phyloP scores from a whole-genome alignment of 2,888 invertebrate genomes.

The Mythimna impura region DNA sequence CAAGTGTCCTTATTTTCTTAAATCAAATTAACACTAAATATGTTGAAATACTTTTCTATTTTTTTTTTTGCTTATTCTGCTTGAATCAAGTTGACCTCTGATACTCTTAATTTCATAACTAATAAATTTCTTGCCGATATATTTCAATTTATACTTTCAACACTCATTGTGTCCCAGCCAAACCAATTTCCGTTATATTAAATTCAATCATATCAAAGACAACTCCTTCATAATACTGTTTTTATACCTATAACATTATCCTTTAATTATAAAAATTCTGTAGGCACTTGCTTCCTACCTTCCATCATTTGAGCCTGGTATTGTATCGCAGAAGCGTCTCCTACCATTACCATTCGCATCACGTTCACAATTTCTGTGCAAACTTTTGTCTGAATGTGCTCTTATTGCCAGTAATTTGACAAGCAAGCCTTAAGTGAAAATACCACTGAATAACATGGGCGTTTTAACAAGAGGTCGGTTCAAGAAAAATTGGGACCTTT shows the following conservation, averaged over 20 bases:
- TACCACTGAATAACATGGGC: slow-evolving; percentile 4
- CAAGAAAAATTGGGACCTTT: background rate
- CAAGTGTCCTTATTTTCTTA: no score
- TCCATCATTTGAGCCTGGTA: slow-evolving; percentile 9
- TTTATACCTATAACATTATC: background rate
- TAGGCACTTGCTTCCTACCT: background rate
- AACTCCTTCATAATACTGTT: background rate
- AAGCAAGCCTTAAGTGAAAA: slow-evolving; percentile 29
- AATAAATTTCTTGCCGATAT: no score
- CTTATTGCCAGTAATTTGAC: slow-evolving; percentile 33
- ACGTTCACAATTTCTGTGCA: slow-evolving; percentile 52
- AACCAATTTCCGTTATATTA: no score
- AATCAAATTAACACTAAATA: no score
- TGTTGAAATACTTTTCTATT: no score
- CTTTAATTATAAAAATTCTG: background rate
- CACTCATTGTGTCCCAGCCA: no score
- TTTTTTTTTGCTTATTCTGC: no score
- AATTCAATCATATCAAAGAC: background rate
- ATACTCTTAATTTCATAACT: no score
- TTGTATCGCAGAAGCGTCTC: slow-evolving; percentile 7
- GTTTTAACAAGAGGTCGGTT: background rate
- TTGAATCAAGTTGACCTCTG: no score
- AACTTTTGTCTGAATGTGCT: slow-evolving; percentile 39
- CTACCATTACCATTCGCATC: slow-evolving; percentile 21
- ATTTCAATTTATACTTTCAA: no score